These are phyloP conservation scores for Sakesphorus luctuosus DNA, from an alignment of 2,113 vertebrate species.

Conservation along the genomic window DNA sequence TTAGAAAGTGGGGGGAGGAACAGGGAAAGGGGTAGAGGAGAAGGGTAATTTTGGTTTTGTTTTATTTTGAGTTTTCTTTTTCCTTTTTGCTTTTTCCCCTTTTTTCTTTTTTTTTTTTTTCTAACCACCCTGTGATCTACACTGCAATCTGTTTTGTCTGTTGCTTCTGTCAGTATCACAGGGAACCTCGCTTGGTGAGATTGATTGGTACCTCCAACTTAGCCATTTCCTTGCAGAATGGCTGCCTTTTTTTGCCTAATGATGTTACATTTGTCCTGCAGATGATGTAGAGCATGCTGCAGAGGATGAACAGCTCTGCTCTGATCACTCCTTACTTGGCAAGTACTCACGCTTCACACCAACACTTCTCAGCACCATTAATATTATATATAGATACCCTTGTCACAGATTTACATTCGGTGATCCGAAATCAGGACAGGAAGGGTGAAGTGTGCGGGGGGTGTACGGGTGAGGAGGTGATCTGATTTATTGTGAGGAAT, in stretches of 20 bases:
- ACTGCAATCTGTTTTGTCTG: constrained; percentile 80
- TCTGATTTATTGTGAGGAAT: constrained; percentile 89
- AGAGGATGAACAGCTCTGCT: constrained; percentile 81
- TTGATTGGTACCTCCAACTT: constrained; percentile 89
- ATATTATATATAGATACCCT: constrained; percentile 99
- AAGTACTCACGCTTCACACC: constrained; percentile 79
- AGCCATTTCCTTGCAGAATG: constrained; percentile 88
- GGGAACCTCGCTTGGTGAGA: constrained; percentile 80
- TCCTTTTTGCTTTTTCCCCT: background rate
- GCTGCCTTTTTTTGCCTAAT: constrained; percentile 87
- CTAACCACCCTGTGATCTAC: constrained; percentile 34
- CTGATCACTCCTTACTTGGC: constrained; percentile 92
- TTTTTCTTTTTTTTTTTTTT: background rate
- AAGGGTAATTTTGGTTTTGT: background rate
- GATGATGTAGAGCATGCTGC: constrained; percentile 78
- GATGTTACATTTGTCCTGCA: constrained; percentile 95
- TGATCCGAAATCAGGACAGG: constrained; percentile 85
- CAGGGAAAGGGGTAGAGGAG: background rate
- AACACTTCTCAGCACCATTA: constrained; percentile 89
- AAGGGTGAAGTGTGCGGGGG: constrained; percentile 68
- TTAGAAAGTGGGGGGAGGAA: background rate
- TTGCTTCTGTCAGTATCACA: constrained; percentile 83
- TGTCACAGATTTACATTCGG: constrained; percentile 94
- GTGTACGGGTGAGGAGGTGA: constrained; percentile 46
- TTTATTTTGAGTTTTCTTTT: background rate